phyloP scores from a whole-genome alignment of 2,797 vertebrate genomes.

The Sebastes cheni region DNA sequence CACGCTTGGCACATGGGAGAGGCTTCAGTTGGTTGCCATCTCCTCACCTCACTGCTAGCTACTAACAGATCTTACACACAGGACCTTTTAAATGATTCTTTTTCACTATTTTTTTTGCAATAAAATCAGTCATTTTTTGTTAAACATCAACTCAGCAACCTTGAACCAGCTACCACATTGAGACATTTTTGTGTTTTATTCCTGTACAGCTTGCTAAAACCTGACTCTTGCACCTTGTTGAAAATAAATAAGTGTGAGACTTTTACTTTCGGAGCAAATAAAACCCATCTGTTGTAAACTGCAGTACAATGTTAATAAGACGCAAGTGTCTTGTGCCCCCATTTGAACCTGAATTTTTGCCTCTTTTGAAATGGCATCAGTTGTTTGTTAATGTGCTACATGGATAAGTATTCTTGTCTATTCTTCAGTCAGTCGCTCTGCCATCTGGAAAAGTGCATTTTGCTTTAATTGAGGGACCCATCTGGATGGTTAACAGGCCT shows the following conservation, averaged over 20 bases:
- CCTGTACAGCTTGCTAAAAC: constrained; percentile 37
- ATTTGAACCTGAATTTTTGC: not conserved
- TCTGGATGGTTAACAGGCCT: constrained; percentile 39
- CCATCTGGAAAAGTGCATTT: constrained; percentile 49
- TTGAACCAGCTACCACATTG: not conserved
- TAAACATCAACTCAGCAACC: not conserved
- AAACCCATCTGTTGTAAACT: constrained; percentile 6
- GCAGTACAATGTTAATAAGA: not conserved
- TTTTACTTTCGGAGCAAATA: constrained; percentile 42
- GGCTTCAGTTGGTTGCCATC: too few relatives aligned
- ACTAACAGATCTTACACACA: too few relatives aligned
- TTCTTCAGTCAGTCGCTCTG: constrained; percentile 15
- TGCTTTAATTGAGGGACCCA: constrained; percentile 46
- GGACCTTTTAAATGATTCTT: not conserved
- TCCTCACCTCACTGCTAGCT: too few relatives aligned
- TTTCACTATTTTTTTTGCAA: not conserved
- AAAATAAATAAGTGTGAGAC: constrained; percentile 41
- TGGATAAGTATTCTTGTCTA: constrained; percentile 15
- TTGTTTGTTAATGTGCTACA: constrained; percentile 10
- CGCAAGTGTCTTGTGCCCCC: not conserved
- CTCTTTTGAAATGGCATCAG: not conserved
- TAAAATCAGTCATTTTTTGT: not conserved
- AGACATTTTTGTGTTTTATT: not conserved
- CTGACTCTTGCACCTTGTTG: constrained; percentile 21
- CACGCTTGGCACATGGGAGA: too few relatives aligned